Percentiles rank a stretch among this genome's conserved stretches.
Conservation (phyloP, 2,888 invertebrate species). For the Drosophila sordidapex region DNA sequence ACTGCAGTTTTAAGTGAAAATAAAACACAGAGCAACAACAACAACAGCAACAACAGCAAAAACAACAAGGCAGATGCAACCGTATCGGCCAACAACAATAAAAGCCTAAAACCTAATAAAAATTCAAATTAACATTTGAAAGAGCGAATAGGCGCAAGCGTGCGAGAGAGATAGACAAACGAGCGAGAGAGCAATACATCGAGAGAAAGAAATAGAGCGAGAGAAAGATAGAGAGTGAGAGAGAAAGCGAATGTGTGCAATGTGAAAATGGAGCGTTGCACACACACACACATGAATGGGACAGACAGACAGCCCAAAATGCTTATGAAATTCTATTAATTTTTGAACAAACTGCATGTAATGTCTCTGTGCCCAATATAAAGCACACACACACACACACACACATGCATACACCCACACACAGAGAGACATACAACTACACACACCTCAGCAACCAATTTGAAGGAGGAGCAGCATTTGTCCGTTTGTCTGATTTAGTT, state of each 20-base stretch:
- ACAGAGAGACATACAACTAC: neutral
- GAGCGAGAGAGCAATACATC: slow-evolving; percentile 12
- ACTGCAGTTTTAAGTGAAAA: slow-evolving; percentile 64
- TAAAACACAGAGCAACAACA: slow-evolving; percentile 59
- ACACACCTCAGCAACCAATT: neutral
- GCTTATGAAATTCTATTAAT: slow-evolving; percentile 83
- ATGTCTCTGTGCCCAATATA: slow-evolving; percentile 43
- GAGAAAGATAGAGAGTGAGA: slow-evolving; percentile 19
- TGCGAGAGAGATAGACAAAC: slow-evolving; percentile 29
- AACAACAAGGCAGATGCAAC: slow-evolving; percentile 23
- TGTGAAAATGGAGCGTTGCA: slow-evolving; percentile 42
- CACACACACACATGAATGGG: slow-evolving; percentile 40
- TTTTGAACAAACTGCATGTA: slow-evolving; percentile 82
- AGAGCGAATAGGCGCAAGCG: slow-evolving; percentile 60
- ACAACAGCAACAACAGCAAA: slow-evolving; percentile 31
- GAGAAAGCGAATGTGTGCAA: slow-evolving; percentile 12
- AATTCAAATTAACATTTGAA: slow-evolving; percentile 83
- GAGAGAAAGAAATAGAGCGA: slow-evolving; percentile 7
- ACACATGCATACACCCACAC: neutral
- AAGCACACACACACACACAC: neutral
- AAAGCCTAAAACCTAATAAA: slow-evolving; percentile 83
- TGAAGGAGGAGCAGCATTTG: slow-evolving; percentile 12
- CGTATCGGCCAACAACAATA: slow-evolving; percentile 61
- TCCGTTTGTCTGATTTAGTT: slow-evolving; percentile 56
- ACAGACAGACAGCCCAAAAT: slow-evolving; percentile 53